Base-by-base conservation (phyloP, 2,113 vertebrate species). In the Perognathus longimembris region DNA sequence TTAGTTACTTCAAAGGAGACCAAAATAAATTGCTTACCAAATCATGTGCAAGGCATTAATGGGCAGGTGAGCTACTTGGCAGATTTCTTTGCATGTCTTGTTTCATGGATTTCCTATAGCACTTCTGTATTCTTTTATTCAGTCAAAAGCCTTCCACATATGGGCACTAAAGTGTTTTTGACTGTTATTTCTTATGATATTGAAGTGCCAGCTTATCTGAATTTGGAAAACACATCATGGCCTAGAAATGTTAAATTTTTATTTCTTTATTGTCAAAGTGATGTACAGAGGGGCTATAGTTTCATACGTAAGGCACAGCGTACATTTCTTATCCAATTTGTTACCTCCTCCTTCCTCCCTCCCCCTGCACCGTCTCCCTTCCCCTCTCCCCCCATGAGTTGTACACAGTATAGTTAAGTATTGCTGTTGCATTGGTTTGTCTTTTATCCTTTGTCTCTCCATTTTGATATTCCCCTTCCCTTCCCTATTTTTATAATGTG, bases 91-190 rank as follows among this genome's bases (percentile, higher is more conserved):
- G 42, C 82, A 66, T 45, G 34, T 7, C 24, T 78, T 93, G 57
- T 86, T 79, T 67, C 21, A 38, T 54, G 0, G 0, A 59, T 92
- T 92, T 84, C 34, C 66, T 76, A 2, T 36, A 38, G 14, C 32
- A 22, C n/a, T 40, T 32, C 15, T 88, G 14, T 66, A 12, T 63
- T 88, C 24, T 92, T 71, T 83, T 40, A n/a, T 42, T 50, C 54
- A 26, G n/a, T 67, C n/a, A 8, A 82, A 66, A 92, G 34, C 32
- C 66, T 88, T 82, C 85, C 5, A 74, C 14, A 81, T 38, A 15
- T 57, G 87, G 81, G 88, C 12, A 57, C 45, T 85, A 76, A 63
- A 59, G 30, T 75, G 22, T 36, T 88, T 92, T 88, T 70, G 2
- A 73, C 61, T 63, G 20, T 66, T 90, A 15, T 59, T 92, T 75